Base-by-base conservation (phyloP, 2,888 invertebrate genomes). In the Temnothorax rugatulus region DNA sequence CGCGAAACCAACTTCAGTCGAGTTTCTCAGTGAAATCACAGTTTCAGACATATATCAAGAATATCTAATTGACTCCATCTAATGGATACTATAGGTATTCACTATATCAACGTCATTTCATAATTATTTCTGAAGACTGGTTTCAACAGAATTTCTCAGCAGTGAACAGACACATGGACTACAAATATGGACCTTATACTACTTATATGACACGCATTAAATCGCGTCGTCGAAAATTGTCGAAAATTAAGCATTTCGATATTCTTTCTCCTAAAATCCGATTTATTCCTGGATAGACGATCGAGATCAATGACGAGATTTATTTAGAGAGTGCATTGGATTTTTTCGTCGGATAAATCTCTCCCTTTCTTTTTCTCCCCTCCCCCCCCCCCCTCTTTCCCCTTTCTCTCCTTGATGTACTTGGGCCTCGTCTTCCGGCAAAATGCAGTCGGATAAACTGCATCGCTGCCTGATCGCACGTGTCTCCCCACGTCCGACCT, bases 401-500 rank as follows among this genome's bases (percentile, higher is more conserved):
- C 13, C 15, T 15, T 25, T 61, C 47, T 13, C 34, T 44, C 41
- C 13, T 69, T 61, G 41, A 50, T 15, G 29, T 38, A 34, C 73
- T 79, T 68, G 66, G 29, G n/a, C 68, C 82, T 41, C 54, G 61
- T 71, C 34, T 84, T 57, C 57, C 81, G 64, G 68, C 66, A 54
- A 73, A 74, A 25, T 73, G 71, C 81, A 64, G 13, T 34, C 76
- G 83, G 64, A 77, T 83, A 83, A 85, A 83, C 85, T 77, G 83
- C 85, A 77, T 61, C 41, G 59, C 38, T 54, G 50, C 50, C 57
- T 59, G 34, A 47, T 50, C 66, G 73, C 77, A 83, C 85, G 83
- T 83, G 83, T 66, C 77, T 81, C 68, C 77, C 77, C 83, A 52
- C 64, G 64, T 76, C 41, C 83, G 76, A 84, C 82, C 82, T 76